Base-by-base conservation (phyloP, 2,113 vertebrate genomes). In the Actenoides lindsayi region DNA sequence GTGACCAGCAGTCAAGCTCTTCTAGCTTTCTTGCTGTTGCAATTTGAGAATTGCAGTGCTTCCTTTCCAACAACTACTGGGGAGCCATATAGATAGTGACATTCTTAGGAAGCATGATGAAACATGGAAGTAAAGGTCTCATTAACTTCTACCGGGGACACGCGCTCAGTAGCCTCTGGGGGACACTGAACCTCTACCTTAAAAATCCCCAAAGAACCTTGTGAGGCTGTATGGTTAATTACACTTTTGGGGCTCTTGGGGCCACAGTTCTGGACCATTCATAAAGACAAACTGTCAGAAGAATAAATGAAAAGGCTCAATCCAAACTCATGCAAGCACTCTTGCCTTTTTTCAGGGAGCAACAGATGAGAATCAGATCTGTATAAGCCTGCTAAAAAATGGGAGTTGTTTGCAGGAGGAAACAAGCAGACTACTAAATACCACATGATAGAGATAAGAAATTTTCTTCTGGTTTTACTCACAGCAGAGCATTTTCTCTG, bases 141-240 rank as follows among this genome's bases (percentile, higher is more conserved):
- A 9, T 11, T 12, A 59, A 46, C 46, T 48, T 56, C 25, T 69
- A 69, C 24, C 2, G 64, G 64, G 28, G 37, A 57, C 31, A 28
- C 1, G 10, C 0, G 4, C n/a, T 59, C 50, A 50, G 0, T 2
- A 57, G 44, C 50, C 37, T 37, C 57, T 51, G 12, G 23, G 54
- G 27, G 70, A 90, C 67, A 53, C 30, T 42, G 76, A 39, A 75
- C 10, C 23, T 67, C 37, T 16, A 19, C 16, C 31, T 53, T 48
- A 54, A 64, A 87, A 84, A 69, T 48, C 31, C 62, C 35, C n/a
- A 25, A 30, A 63, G 53, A 80, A 51, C 13, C 54, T 74, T 1
- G 1, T 11, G 78, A 69, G 2, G 4, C 4, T 33, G 42, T 39
- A 42, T 30, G 60, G 27, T 28, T 9, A 64, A 65, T 60, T 64